A percentile compares a stretch with the other conserved stretches of the same genome.
These are phyloP conservation scores for Neolamprologus longior DNA, from an alignment of 2,113 vertebrate species.

Conservation along the genomic window DNA sequence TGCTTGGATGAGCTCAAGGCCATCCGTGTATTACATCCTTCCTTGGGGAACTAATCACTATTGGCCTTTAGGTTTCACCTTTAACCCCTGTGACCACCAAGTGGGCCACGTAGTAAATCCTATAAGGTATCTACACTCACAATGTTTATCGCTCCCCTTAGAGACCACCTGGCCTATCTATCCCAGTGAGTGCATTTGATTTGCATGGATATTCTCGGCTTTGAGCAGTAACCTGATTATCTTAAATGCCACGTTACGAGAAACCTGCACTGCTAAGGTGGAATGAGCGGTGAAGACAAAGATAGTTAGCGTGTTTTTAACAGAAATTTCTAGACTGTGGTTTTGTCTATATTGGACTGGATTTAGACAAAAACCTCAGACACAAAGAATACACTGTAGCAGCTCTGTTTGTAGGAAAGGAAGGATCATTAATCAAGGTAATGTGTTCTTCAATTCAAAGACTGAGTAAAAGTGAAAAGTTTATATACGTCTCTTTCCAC, in stretches of 20 bases:
- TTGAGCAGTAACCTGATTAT: background rate
- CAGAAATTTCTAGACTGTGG: background rate
- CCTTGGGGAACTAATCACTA: conserved; percentile 58
- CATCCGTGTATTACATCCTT: conserved; percentile 36
- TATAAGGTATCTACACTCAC: background rate
- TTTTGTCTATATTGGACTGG: background rate
- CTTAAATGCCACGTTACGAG: background rate
- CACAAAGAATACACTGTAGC: background rate
- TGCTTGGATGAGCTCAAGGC: conserved; percentile 41
- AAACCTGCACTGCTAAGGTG: background rate
- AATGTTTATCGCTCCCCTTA: conserved; percentile 18
- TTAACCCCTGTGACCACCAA: conserved; percentile 38
- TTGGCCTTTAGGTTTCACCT: conserved; percentile 52
- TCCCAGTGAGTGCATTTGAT: background rate
- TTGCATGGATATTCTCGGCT: conserved; percentile 5
- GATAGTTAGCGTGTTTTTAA: background rate
- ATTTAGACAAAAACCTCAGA: background rate
- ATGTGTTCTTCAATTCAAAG: background rate
- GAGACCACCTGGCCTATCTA: conserved; percentile 21
- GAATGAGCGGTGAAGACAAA: background rate
- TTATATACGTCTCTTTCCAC: background rate
- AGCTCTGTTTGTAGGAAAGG: background rate
- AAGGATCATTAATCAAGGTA: background rate
- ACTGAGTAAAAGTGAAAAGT: background rate
- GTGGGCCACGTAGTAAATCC: conserved; percentile 22